Percentiles rank a stretch among this genome's conserved stretches.
phyloP scores from a whole-genome alignment of 1,140 invertebrate genomes.

The Nephila pilipes region DNA sequence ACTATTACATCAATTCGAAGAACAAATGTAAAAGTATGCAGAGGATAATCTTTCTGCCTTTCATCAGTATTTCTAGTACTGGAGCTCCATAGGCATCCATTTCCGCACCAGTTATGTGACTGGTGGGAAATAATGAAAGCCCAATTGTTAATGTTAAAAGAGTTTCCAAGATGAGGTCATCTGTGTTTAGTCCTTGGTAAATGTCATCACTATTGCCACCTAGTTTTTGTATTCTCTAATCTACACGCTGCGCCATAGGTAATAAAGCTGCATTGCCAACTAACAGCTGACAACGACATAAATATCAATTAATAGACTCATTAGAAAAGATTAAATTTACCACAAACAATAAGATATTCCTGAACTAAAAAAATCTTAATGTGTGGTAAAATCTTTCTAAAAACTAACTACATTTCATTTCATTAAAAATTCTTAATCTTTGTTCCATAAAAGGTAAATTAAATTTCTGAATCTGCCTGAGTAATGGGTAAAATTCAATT shows the following conservation, averaged over 20 bases:
- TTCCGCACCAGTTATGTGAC: slow-evolving; percentile 50
- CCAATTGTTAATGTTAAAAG: slow-evolving; percentile 75
- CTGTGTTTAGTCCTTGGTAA: slow-evolving; percentile 72
- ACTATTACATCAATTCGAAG: background rate
- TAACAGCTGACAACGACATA: background rate
- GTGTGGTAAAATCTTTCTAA: too few species aligned
- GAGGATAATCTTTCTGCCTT: background rate
- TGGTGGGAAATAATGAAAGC: slow-evolving; percentile 69
- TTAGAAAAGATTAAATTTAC: too few species aligned
- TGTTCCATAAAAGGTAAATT: too few species aligned
- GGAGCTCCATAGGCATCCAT: slow-evolving; percentile 63
- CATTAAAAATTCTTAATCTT: too few species aligned
- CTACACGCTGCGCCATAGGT: slow-evolving; percentile 53
- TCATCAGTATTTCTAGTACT: slow-evolving; percentile 67
- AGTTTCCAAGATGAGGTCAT: slow-evolving; percentile 64
- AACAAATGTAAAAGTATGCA: slow-evolving; percentile 7
- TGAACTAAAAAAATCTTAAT: too few species aligned
- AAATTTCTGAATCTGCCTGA: too few species aligned
- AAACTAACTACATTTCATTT: too few species aligned
- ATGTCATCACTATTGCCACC: slow-evolving; percentile 67
- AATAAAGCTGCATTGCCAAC: slow-evolving; percentile 7
- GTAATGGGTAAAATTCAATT: too few species aligned
- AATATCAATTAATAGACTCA: background rate
- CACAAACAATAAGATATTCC: too few species aligned
- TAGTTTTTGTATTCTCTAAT: slow-evolving; percentile 20